Evolutionary conservation across 2,888 invertebrate species (phyloP), one percentile per base, ranked within the genome.

Genomic region (Phyllotreta cruciferae): DNA sequence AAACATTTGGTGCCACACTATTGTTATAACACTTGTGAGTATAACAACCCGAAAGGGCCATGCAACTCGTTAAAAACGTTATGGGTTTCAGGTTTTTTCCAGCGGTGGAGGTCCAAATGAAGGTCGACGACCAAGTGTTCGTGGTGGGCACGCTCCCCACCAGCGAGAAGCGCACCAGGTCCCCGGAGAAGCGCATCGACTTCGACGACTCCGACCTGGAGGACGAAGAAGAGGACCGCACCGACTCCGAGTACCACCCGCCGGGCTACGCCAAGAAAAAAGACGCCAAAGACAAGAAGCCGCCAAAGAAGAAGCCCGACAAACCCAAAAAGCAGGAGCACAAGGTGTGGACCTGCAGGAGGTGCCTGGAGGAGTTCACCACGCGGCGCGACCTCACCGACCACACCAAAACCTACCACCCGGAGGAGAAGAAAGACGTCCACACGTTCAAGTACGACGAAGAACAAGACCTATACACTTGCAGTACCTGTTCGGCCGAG

Each of bases 381-480:
- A 72, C 73, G 0, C 69, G 75, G 3, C 73, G 73, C 52, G 68
- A 68, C 5, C 67, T 78, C 6, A 69, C 72, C 3, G 74, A 72
- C 3, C 79, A 80, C 66, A 72, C 72, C n/a, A 76, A 76, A 65
- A 64, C 66, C 8, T 70, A 68, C 45, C 73, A 74, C 54, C 68
- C 62, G 9, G 83, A 70, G 8, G 69, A 70, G 10, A 62, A 64
- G 9, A 67, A 61, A 34, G 74, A 73, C 24, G 63, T 73, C 9
- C 71, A 71, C 39, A 73, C 71, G 5, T 79, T 75, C 62, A 76
- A 73, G 47, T 75, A 74, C 66, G 77, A 79, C 60, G 71, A 73
- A 13, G 69, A 66, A 10, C 69, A 70, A 49, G 75, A 77, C 10
- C 52, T 74, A 8, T 78, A 74, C 64, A 70, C 68, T 7, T 78